Conservation (phyloP, 2,113 vertebrate species). For the Canis aureus region DNA sequence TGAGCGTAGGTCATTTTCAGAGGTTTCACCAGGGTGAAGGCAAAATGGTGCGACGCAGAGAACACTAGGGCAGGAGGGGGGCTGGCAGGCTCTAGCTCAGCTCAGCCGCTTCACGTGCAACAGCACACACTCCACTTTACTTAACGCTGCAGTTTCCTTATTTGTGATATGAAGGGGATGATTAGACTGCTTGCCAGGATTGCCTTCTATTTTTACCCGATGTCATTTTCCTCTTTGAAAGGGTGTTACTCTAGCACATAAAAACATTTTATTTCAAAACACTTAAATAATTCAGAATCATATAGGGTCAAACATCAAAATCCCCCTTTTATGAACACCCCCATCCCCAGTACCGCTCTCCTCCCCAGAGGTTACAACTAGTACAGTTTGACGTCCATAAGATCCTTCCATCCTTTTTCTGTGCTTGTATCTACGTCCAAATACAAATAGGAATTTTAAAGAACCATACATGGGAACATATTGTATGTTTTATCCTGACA, state of each 20-base stretch:
- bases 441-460: not conserved
- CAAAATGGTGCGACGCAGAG: not conserved
- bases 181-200: not conserved
- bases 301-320: not conserved
- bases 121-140: not conserved
- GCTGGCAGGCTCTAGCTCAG: not conserved
- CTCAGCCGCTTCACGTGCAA: fast-evolving
- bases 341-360: not conserved
- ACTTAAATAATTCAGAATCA: not conserved
- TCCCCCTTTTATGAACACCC: not conserved
- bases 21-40: not conserved
- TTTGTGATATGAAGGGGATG: not conserved
- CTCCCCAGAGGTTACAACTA: not conserved
- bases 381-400: not conserved
- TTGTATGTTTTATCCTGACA: not conserved
- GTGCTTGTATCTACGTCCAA: not conserved
- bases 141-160: too few relatives aligned
- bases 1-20: not conserved
- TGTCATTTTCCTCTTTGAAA: not conserved
- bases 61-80: not conserved
- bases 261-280: not conserved
- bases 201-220: not conserved
- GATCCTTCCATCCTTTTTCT: not conserved
- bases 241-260: not conserved
- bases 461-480: not conserved